These are phyloP conservation scores for Muscidifurax raptorellus DNA, from an alignment of 1,140 invertebrate genomes.

Conservation along the genomic window DNA sequence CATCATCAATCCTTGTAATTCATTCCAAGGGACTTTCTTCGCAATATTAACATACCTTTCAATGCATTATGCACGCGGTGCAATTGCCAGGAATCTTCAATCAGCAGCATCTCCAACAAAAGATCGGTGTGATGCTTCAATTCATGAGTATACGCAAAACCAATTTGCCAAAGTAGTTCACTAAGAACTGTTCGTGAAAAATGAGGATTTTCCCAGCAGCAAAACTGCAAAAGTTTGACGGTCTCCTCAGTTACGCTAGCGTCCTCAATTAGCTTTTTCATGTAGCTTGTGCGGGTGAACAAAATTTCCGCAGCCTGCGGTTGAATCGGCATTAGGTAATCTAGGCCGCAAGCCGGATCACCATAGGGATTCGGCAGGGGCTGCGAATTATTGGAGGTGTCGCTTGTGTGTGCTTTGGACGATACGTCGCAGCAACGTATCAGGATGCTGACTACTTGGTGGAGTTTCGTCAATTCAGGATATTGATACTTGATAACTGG, in stretches of 20 bases:
- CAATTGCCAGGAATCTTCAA: constrained; percentile 97
- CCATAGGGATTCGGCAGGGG: constrained; percentile 89
- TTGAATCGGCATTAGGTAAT: constrained; percentile 86
- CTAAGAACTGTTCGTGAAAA: constrained; percentile 92
- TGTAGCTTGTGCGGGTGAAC: constrained; percentile 88
- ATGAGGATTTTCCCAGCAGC: constrained; percentile 97
- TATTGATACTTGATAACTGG: constrained; percentile 97
- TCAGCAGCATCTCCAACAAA: constrained; percentile 88
- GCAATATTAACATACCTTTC: constrained; percentile 79
- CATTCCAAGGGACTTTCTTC: neutral
- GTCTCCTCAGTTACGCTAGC: constrained; percentile 93
- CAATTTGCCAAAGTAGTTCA: constrained; percentile 95
- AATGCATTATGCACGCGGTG: constrained; percentile 94
- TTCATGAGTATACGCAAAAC: constrained; percentile 96
- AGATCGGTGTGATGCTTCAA: constrained; percentile 94
- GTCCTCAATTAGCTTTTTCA: constrained; percentile 97
- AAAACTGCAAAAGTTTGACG: constrained; percentile 91
- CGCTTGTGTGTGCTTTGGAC: constrained; percentile 83
- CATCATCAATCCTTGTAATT: neutral
- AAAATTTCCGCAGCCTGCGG: constrained; percentile 87
- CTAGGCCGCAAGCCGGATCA: constrained; percentile 80
- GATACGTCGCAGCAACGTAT: constrained; percentile 95
- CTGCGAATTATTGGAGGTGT: constrained; percentile 73
- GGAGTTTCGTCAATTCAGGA: constrained; percentile 94
- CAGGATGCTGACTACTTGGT: constrained; percentile 94